These are phyloP conservation scores for Ceyx cyanopectus DNA, from an alignment of 2,113 vertebrate genomes.

Conservation along the genomic window DNA sequence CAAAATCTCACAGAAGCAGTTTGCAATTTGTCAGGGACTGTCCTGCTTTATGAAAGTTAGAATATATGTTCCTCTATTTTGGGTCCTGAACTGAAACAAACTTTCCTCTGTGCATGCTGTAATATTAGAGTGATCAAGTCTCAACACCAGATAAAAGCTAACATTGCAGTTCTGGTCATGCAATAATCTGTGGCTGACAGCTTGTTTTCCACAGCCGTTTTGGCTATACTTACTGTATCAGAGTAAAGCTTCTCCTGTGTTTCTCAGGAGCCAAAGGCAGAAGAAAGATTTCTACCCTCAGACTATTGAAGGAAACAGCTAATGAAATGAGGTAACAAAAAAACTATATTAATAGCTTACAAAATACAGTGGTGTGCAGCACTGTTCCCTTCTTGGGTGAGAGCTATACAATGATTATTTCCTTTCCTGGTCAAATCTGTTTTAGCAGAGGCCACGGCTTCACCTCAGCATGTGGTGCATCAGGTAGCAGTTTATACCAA, in stretches of 20 bases:
- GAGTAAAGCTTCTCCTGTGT: neutral
- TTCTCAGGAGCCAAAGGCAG: neutral
- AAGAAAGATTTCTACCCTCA: neutral
- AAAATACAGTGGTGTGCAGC: neutral
- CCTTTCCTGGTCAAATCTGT: neutral
- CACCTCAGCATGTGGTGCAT: fast-evolving
- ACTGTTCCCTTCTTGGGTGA: neutral
- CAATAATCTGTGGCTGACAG: neutral
- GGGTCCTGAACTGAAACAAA: neutral
- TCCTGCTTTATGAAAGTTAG: neutral
- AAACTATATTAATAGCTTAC: neutral
- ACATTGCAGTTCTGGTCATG: neutral
- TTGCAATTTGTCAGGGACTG: neutral
- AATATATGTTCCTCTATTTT: neutral
- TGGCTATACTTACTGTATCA: neutral
- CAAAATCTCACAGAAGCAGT: neutral
- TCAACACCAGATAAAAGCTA: neutral
- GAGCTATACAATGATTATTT: neutral
- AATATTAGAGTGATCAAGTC: neutral
- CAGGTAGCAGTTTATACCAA: neutral
- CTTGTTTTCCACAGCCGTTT: neutral
- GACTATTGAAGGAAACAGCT: neutral
- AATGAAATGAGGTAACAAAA: neutral
- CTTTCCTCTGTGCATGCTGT: neutral
- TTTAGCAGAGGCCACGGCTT: neutral